Percentiles rank a stretch among this genome's conserved stretches.
These are phyloP conservation scores for Caenorhabditis uteleia DNA, from an alignment of 2,888 invertebrate species.

Conservation along the genomic window DNA sequence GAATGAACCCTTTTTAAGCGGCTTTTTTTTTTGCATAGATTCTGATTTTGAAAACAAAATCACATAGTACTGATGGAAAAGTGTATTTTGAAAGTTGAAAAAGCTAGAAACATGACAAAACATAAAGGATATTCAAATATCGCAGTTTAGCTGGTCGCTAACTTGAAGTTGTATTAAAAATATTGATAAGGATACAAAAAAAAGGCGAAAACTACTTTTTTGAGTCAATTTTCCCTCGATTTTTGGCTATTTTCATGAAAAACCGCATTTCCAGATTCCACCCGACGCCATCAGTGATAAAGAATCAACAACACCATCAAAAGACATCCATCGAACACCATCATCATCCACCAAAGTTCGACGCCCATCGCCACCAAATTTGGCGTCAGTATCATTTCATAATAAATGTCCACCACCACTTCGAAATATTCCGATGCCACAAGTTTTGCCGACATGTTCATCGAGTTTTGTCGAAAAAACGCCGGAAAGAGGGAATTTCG, in stretches of 20 bases:
- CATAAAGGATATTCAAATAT: too few species aligned
- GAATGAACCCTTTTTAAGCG: too few species aligned
- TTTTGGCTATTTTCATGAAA: not conserved
- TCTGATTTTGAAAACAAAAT: too few species aligned
- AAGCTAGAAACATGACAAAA: too few species aligned
- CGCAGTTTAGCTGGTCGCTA: too few species aligned
- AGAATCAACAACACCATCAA: conserved; percentile 6
- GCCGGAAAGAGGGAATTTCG: conserved; percentile 16
- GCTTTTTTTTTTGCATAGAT: too few species aligned
- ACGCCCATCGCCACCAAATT: conserved; percentile 16
- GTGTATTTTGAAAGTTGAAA: not conserved
- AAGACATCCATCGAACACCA: not conserved
- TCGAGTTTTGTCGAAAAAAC: conserved; percentile 11
- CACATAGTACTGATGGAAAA: too few species aligned
- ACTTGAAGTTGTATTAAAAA: too few species aligned
- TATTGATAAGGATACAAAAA: too few species aligned
- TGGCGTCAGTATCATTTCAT: conserved; percentile 31
- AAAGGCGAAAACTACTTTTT: too few species aligned
- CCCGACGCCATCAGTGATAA: conserved; percentile 12
- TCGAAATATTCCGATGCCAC: conserved; percentile 42
- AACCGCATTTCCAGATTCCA: conserved; percentile 5
- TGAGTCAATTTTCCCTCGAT: not conserved
- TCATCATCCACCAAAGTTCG: conserved; percentile 1
- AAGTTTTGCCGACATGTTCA: conserved; percentile 21
- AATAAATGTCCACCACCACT: conserved; percentile 25